A percentile compares a stretch with the other conserved stretches of the same genome.
phyloP scores from a whole-genome alignment of 1,140 invertebrate genomes.

The Polyergus mexicanus region DNA sequence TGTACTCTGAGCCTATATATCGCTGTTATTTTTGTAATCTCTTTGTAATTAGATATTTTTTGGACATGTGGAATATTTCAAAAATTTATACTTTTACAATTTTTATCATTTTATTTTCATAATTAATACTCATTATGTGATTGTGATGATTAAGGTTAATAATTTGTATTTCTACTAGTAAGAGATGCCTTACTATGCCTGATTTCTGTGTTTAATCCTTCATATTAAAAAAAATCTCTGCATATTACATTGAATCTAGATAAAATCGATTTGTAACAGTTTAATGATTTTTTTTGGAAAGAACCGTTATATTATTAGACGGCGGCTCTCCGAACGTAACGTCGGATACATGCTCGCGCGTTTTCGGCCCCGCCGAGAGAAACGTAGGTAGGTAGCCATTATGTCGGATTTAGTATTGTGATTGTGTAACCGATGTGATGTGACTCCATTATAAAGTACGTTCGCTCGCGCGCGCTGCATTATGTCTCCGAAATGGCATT shows the following conservation, averaged over 20 bases:
- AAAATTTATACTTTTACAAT: too few relatives aligned
- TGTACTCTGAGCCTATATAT: too few relatives aligned
- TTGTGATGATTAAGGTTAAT: neutral
- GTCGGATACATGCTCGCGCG: constrained; percentile 61
- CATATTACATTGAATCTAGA: neutral
- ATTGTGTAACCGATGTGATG: constrained; percentile 86
- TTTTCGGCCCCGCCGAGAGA: constrained; percentile 70
- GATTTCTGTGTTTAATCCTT: neutral
- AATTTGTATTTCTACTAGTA: neutral
- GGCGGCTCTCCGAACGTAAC: neutral
- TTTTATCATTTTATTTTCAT: too few relatives aligned
- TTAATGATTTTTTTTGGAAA: constrained; percentile 48
- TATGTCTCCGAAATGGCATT: constrained; percentile 77
- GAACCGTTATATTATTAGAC: constrained; percentile 67
- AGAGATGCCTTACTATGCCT: neutral
- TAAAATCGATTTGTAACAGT: constrained; percentile 41
- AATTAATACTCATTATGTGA: neutral
- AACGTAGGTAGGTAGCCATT: constrained; percentile 83
- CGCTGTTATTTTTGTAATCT: too few relatives aligned
- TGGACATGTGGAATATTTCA: too few relatives aligned
- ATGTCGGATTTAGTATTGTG: constrained; percentile 86
- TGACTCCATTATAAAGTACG: constrained; percentile 84
- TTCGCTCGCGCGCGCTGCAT: constrained; percentile 67
- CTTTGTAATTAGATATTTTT: too few relatives aligned
- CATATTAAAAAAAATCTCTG: neutral